Base-by-base conservation (phyloP, 2,113 vertebrate species). In the Tachysurus vachellii region DNA sequence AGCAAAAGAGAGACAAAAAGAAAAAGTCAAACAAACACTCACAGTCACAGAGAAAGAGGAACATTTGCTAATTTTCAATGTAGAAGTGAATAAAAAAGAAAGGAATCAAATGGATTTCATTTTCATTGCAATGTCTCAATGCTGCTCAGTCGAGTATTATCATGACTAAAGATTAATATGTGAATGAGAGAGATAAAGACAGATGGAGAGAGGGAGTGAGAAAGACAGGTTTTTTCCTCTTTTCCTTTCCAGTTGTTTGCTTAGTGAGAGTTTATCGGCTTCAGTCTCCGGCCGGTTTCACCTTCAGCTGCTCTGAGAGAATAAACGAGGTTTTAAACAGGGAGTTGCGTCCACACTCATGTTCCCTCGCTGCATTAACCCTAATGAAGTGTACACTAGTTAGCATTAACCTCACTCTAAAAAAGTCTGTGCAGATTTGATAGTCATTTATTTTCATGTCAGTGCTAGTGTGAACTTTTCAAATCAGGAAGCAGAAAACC, bases 251-350 rank as follows among this genome's bases (percentile, higher is more conserved):
- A 87, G 81, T 85, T 82, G 85, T 89, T 90, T 93, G 93, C 94
- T 94, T 94, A 94, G 89, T 87, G 90, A 89, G 88, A 42, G 11
- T 92, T 94, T 91, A 92, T 93, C 91, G 90, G 90, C 83, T 81
- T 82, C 88, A 87, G 90, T 93, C 71, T 26, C 90, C 87, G 89
- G 73, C 50, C 88, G 89, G 64, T 94, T 94, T 93, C 90, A 95
- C 94, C 94, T 94, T 94, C 92, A 93, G 92, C 92, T 93, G 92
- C 88, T 91, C 87, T 19, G 83, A 91, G 91, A 90, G 93, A 93
- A 94, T 93, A 94, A 93, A 94, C 92, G 31, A 88, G 86, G 88
- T 94, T 93, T 92, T 92, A 92, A 94, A 88, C 71, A 31, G 17
- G 26, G 53, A 61, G 80, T 80, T 36, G 82, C 54, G 82, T 80